Evolutionary conservation across 2,113 vertebrate genomes (phyloP), one percentile per base, ranked within the genome.

Genomic region (Tetrao urogallus): DNA sequence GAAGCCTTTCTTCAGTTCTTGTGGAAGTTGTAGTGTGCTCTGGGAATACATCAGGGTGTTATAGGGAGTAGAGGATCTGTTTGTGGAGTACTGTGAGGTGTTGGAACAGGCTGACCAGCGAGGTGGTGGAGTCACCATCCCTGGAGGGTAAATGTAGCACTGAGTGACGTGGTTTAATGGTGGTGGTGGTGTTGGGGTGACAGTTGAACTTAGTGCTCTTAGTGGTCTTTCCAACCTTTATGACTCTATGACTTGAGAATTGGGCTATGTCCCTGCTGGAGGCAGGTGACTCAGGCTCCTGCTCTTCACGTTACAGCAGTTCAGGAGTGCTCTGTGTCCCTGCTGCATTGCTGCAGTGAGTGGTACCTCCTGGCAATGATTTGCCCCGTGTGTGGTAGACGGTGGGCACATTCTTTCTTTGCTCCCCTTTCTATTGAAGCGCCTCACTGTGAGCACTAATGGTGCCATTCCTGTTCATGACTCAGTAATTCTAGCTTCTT

Each of bases 401-500:
- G 89, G 45, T 10, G 20, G 45, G 50, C 69, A 83, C 2, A 1
- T 84, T 72, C 40, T 52, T 85, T 42, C 63, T 85, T 56, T 81
- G n/a, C 58, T 82, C 63, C 45, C 11, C 76, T 76, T 94, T 88
- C 4, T 70, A 22, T 76, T 58, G 11, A 86, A 93, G 58, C 72
- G 43, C 70, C 83, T 75, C 21, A 42, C 58, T 83, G n/a, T 1
- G 21, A 79, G 82, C 47, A 93, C 0, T 1, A 86, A 72, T 54
- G 61, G 77, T 86, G 48, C 47, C n/a, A 54, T 64, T 73, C 66
- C 42, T 79, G 25, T 74, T 86, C 76, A 42, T n/a, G 64, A 75
- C 20, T 30, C 76, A 88, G 60, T 80, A 92, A 94, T 91, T 90
- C 36, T 20, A 90, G 58, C 27, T 94, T 86, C 61, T 88, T 40